Conservation (phyloP, 2,888 invertebrate species). For the Andrena trimmerana region DNA sequence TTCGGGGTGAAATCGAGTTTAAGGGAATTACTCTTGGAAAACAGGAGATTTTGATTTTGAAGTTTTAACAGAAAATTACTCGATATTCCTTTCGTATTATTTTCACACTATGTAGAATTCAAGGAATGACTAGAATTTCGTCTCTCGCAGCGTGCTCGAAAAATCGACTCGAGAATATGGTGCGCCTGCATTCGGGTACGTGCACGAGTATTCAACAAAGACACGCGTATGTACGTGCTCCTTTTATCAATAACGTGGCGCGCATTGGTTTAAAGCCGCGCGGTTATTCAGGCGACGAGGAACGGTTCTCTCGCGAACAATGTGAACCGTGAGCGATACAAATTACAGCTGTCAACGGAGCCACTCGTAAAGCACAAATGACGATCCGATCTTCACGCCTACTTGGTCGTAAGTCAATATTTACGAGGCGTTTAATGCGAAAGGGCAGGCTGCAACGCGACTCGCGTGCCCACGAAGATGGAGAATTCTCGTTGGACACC, state of each 20-base stretch:
- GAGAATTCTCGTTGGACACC: constrained; percentile 4
- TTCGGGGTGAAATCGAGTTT: too few relatives aligned
- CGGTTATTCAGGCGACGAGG: constrained; percentile 24
- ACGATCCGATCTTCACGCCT: constrained; percentile 63
- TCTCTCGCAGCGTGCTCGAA: too few relatives aligned
- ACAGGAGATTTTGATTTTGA: too few relatives aligned
- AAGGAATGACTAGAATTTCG: too few relatives aligned
- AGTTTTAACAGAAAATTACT: too few relatives aligned
- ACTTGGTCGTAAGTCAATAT: constrained; percentile 64
- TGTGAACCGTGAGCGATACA: constrained; percentile 52
- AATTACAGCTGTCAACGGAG: constrained; percentile 61
- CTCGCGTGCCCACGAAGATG: not conserved
- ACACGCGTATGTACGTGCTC: constrained; percentile 7
- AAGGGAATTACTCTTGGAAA: too few relatives aligned
- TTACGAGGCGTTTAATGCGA: constrained; percentile 65
- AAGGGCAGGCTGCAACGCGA: constrained; percentile 42
- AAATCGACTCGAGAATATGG: too few relatives aligned
- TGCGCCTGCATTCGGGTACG: not conserved
- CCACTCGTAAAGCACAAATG: constrained; percentile 57
- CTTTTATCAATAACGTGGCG: constrained; percentile 35
- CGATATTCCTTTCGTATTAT: too few relatives aligned
- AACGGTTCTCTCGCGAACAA: constrained; percentile 40
- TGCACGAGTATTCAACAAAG: constrained; percentile 16
- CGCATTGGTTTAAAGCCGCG: constrained; percentile 45
- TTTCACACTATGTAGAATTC: too few relatives aligned